A percentile compares a stretch with the other conserved stretches of the same genome.
Evolutionary conservation across 2,113 vertebrate species (phyloP).

Genomic region (Excalfactoria chinensis): DNA sequence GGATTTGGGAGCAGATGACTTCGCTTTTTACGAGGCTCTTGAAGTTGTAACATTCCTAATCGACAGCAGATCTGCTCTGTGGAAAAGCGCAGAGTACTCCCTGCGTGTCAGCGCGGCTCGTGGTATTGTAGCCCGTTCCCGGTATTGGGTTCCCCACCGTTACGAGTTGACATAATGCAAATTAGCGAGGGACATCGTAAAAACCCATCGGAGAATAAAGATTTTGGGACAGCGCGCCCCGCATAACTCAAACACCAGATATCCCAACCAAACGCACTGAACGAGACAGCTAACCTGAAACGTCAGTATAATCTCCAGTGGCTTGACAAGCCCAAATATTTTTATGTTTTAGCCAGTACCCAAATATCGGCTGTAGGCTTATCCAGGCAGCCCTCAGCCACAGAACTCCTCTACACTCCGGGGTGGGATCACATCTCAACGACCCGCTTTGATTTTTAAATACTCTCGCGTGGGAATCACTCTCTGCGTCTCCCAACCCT

Average conservation of each 20-base stretch:
- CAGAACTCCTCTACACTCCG: background rate
- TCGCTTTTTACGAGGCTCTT: conserved; percentile 33
- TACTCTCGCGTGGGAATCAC: background rate
- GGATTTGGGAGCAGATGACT: conserved; percentile 37
- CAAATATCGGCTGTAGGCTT: background rate
- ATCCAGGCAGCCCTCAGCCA: background rate
- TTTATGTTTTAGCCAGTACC: conserved; percentile 38
- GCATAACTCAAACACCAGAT: conserved; percentile 14
- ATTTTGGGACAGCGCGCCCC: conserved; percentile 8
- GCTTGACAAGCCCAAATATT: conserved; percentile 25
- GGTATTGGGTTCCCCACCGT: conserved; percentile 18
- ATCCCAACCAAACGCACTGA: conserved; percentile 27
- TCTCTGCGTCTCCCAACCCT: background rate
- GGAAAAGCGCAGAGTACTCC: conserved; percentile 29
- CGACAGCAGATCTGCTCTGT: conserved; percentile 48
- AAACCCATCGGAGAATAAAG: conserved; percentile 22
- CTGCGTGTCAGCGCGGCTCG: background rate
- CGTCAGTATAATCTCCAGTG: background rate
- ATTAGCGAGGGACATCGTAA: conserved; percentile 44
- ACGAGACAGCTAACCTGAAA: conserved; percentile 49
- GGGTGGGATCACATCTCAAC: background rate
- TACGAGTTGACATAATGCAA: conserved; percentile 49
- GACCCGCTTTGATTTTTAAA: background rate
- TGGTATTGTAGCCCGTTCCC: conserved; percentile 30
- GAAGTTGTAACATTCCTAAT: conserved; percentile 57